phyloP scores from a whole-genome alignment of 2,888 invertebrate genomes.

The Thelaira solivaga region DNA sequence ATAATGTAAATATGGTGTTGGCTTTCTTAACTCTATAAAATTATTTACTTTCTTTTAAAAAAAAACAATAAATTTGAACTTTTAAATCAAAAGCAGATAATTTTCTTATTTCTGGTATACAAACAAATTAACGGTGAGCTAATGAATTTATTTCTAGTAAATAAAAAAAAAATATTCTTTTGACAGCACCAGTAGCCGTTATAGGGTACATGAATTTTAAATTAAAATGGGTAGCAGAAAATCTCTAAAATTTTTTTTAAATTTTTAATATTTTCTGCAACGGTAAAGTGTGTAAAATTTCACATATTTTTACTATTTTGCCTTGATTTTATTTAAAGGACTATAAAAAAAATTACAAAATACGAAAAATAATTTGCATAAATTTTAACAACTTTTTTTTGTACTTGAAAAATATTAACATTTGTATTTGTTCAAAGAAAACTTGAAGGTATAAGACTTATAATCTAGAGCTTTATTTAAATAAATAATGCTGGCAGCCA shows the following conservation, averaged over 20 bases:
- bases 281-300: too few species aligned
- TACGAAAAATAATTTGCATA: constrained; percentile 42
- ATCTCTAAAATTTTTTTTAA: constrained; percentile 19
- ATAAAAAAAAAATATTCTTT: constrained; percentile 40
- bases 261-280: not conserved
- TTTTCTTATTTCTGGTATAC: too few species aligned
- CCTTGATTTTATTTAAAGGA: constrained; percentile 17
- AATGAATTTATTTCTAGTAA: too few species aligned
- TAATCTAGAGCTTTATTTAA: constrained; percentile 53
- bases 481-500: constrained; percentile 32
- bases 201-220: constrained; percentile 50
- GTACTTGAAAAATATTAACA: constrained; percentile 28
- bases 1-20: too few species aligned
- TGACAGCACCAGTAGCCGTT: constrained; percentile 20
- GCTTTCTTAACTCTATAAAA: too few species aligned
- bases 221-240: constrained; percentile 53
- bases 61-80: too few species aligned
- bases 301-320: constrained; percentile 39
- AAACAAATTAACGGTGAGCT: too few species aligned
- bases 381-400: constrained; percentile 34
- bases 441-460: constrained; percentile 28
- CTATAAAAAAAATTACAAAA: constrained; percentile 23
- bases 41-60: too few species aligned
- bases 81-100: too few species aligned
- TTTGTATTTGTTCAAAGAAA: constrained; percentile 2